Evolutionary conservation across 53 echinoderm and acorn worm species (phyloP), one percentile per base, ranked within the genome.

Genomic region (Mesocentrotus franciscanus): DNA sequence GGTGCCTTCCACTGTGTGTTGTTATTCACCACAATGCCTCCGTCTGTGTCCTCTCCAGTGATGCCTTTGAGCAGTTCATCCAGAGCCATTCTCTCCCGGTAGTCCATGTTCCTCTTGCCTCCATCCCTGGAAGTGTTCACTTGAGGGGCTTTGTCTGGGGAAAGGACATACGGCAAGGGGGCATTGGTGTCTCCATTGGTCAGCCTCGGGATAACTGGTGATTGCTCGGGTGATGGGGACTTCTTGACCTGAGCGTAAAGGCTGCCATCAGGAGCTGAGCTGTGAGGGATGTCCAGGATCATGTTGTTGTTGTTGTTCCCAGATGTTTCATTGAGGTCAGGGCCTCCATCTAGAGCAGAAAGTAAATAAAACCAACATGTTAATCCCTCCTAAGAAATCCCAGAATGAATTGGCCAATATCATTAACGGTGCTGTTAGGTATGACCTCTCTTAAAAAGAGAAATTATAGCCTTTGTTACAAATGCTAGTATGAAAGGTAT

Each of bases 211-310:
- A 95, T 92, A 56, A 95, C 6, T 26, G 97, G 97, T 61, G 93
- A 85, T 72, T 96, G 95, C 90, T 97, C 62, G 2, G 96, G 97
- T 36, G 97, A 96, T 32, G 98, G 98, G 0, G 97, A 96, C 75
- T 99, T 99, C 96, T 98, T 96, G 79, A 99, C 98, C 96, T 98
- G 97, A 15, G 99, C 99, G 79, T 99, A 99, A 30, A 98, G 96
- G 92, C 98, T 98, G 35, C 99, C 99, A 85, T 99, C 99, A 15
- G 98, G 96, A 49, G 97, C 97, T 15, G 97, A 96, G 81, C 95
- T 96, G 96, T 98, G 97, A 60, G 97, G 97, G 92, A 96, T 96
- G 78, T 97, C 95, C 20, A 92, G 76, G 76, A 95, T 90, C 72
- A 96, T 85, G 85, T 92, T 94, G 85, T 92, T 94, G 95, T 97